phyloP scores from a whole-genome alignment of 2,888 invertebrate species.

The Drosophila ustulata region DNA sequence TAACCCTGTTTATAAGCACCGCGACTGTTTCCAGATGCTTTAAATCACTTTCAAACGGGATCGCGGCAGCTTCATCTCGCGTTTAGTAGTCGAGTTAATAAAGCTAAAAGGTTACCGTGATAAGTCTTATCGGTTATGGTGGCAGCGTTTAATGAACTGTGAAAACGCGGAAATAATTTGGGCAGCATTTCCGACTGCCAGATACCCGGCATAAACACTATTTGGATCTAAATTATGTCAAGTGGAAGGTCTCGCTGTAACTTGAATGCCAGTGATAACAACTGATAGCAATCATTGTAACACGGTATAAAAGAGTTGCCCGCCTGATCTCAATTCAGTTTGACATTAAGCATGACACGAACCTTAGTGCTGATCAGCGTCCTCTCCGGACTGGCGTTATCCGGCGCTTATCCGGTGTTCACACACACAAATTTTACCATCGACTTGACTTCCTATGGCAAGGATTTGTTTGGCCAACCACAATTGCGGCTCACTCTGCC shows the following conservation, averaged over 20 bases:
- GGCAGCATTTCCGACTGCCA: too few relatives aligned
- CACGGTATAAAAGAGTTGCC: background rate
- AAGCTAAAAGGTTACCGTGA: constrained; percentile 51
- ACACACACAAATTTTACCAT: constrained; percentile 81
- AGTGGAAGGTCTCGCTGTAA: constrained; percentile 19
- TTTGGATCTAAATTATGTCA: too few relatives aligned
- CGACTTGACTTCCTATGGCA: constrained; percentile 87
- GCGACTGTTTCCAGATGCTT: background rate
- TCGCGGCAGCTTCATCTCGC: constrained; percentile 3
- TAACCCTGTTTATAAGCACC: constrained; percentile 10
- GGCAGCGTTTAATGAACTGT: constrained; percentile 13
- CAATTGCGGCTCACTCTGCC: constrained; percentile 59
- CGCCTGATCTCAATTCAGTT: constrained; percentile 40
- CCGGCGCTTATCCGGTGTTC: constrained; percentile 46
- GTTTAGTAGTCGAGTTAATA: constrained; percentile 32
- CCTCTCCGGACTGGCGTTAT: constrained; percentile 17
- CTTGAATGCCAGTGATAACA: constrained; percentile 33
- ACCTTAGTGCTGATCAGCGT: constrained; percentile 24
- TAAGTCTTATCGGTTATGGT: constrained; percentile 70
- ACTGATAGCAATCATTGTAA: constrained; percentile 20
- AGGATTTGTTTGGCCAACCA: constrained; percentile 86
- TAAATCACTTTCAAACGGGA: constrained; percentile 35
- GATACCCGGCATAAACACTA: too few relatives aligned
- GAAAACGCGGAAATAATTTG: constrained; percentile 20
- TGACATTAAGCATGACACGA: constrained; percentile 25